Evolutionary conservation across 2,888 invertebrate species (phyloP).

Genomic region (Venustoraphidia nigricollis): DNA sequence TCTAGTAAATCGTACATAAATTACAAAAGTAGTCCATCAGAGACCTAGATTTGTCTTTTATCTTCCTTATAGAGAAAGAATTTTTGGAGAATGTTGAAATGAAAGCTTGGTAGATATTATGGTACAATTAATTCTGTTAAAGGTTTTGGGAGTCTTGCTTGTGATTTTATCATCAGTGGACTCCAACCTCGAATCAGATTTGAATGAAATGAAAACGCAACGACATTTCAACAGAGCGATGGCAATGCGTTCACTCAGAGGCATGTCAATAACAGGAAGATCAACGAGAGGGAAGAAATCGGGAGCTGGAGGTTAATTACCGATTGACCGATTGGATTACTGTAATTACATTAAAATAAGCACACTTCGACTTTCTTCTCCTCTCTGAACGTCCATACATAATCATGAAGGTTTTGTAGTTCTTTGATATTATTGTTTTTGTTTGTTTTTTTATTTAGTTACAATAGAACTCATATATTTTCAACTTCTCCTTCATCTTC

Average conservation of each 20-base stretch:
- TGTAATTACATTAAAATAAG: background rate
- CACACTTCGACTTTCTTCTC: slow-evolving; percentile 1
- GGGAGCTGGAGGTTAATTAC: background rate
- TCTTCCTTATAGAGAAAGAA: too few species aligned
- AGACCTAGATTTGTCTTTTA: too few species aligned
- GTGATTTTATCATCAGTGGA: slow-evolving; percentile 69
- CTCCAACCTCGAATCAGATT: slow-evolving; percentile 25
- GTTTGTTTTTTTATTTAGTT: too few species aligned
- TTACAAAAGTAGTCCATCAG: too few species aligned
- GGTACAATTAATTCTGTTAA: slow-evolving; percentile 13
- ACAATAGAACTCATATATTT: too few species aligned
- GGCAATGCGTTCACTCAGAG: slow-evolving; percentile 71
- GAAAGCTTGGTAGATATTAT: background rate
- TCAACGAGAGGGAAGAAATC: slow-evolving; percentile 5
- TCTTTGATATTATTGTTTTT: too few species aligned
- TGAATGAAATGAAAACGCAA: slow-evolving; percentile 45
- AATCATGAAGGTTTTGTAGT: too few species aligned
- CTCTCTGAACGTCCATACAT: background rate
- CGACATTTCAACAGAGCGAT: slow-evolving; percentile 79
- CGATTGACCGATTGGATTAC: too few species aligned
- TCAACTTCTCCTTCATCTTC: too few species aligned
- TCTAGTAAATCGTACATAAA: too few species aligned
- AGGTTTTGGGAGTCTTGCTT: slow-evolving; percentile 69
- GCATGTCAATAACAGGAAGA: slow-evolving; percentile 28
- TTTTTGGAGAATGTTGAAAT: too few species aligned